A percentile compares a stretch with the other conserved stretches of the same genome.
Evolutionary conservation across 2,888 invertebrate species (phyloP).

Genomic region (Nomada flava): DNA sequence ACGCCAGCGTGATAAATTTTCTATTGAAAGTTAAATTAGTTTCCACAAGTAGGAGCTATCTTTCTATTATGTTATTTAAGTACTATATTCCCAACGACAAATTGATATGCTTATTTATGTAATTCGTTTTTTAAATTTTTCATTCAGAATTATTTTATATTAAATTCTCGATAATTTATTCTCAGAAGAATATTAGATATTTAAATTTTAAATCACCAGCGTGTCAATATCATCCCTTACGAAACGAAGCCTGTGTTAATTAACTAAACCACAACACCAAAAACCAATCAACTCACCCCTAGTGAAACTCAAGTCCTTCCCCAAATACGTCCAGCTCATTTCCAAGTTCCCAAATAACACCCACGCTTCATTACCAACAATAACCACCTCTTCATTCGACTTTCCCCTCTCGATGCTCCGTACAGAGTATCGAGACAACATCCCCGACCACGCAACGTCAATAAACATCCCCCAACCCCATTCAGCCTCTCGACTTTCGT

Average conservation of each 20-base stretch:
- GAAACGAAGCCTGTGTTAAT: no score
- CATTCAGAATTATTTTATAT: neutral
- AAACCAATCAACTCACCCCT: no score
- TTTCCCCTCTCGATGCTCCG: neutral
- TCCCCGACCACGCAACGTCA: conserved; percentile 10
- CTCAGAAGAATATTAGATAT: neutral
- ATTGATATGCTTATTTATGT: no score
- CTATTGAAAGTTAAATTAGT: neutral
- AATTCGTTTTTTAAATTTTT: neutral
- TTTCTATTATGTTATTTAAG: neutral
- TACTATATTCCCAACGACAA: neutral
- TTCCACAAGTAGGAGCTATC: no score
- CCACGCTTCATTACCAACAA: neutral
- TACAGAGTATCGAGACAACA: conserved; percentile 24
- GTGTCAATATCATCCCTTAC: no score
- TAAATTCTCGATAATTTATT: neutral
- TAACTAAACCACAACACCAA: no score
- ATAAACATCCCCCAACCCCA: conserved; percentile 27
- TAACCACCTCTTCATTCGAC: neutral
- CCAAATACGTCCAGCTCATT: neutral
- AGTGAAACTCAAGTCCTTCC: no score
- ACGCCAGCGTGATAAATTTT: conserved; percentile 17
- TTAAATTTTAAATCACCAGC: no score
- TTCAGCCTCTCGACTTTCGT: conserved; percentile 10
- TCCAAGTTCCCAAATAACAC: neutral